Percentiles rank a stretch among this genome's conserved stretches.
These are phyloP conservation scores for Epirrhoe alternata DNA, from an alignment of 2,888 invertebrate genomes.

Conservation along the genomic window DNA sequence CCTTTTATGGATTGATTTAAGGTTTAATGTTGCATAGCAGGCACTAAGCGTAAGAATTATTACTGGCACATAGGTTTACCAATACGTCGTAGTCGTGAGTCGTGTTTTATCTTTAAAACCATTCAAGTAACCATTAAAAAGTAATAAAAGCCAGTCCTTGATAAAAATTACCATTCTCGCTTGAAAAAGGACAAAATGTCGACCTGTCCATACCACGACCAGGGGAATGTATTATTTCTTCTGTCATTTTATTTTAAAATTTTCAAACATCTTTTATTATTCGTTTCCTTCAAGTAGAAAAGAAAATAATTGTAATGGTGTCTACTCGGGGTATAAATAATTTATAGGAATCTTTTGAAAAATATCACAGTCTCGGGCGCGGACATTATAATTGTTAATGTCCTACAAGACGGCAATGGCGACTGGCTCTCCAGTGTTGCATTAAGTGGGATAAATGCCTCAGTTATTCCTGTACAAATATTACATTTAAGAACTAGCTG, in stretches of 20 bases:
- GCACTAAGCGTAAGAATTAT: neutral
- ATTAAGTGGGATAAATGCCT: conserved; percentile 46
- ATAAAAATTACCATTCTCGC: conserved; percentile 33
- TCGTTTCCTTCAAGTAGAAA: conserved; percentile 73
- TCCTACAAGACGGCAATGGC: conserved; percentile 30
- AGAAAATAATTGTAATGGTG: conserved; percentile 77
- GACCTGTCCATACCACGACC: conserved; percentile 24
- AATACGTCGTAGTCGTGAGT: conserved; percentile 4
- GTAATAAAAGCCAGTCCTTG: conserved; percentile 30
- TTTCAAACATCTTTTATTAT: conserved; percentile 65
- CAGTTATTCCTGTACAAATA: neutral
- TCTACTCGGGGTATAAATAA: conserved; percentile 77
- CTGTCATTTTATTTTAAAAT: conserved; percentile 50
- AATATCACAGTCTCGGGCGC: conserved; percentile 74
- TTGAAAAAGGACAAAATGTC: conserved; percentile 33
- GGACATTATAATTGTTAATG: conserved; percentile 80
- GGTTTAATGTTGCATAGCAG: neutral
- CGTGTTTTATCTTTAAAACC: conserved; percentile 17
- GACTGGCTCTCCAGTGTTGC: conserved; percentile 30
- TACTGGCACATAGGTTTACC: neutral
- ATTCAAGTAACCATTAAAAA: conserved; percentile 27
- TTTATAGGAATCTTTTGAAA: conserved; percentile 74
- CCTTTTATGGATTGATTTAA: neutral
- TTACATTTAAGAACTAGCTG: no score
- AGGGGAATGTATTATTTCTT: conserved; percentile 34